Conservation (phyloP, 2,888 invertebrate species). For the Cephus sareptanus region DNA sequence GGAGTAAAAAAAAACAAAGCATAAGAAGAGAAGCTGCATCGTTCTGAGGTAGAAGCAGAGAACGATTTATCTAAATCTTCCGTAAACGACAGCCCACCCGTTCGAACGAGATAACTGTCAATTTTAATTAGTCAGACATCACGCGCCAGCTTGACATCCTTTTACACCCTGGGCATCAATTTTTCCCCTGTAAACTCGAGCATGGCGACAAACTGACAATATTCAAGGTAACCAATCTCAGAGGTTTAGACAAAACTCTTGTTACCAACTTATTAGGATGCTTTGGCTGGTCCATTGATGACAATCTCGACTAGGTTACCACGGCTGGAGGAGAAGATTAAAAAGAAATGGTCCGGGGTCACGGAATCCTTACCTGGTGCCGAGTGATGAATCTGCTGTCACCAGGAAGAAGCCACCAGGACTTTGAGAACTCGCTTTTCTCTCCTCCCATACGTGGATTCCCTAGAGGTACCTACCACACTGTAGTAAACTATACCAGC, state of each 20-base stretch:
- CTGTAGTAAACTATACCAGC: neutral
- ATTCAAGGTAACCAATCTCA: neutral
- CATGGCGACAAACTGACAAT: neutral
- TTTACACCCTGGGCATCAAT: neutral
- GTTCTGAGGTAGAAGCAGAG: slow-evolving; percentile 6
- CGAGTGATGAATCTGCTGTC: slow-evolving; percentile 21
- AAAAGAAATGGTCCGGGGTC: slow-evolving; percentile 10
- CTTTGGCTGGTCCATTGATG: neutral
- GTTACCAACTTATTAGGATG: neutral
- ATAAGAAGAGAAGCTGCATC: slow-evolving; percentile 3
- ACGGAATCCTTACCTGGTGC: neutral
- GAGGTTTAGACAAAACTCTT: neutral
- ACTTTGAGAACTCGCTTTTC: slow-evolving; percentile 4
- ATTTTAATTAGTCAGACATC: slow-evolving; percentile 25
- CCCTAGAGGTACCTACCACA: neutral
- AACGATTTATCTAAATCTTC: slow-evolving; percentile 30
- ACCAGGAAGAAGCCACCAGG: neutral
- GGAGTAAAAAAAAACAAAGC: neutral
- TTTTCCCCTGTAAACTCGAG: neutral
- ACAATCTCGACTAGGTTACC: neutral
- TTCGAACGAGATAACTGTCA: slow-evolving; percentile 23
- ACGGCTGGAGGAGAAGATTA: neutral
- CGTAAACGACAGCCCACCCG: slow-evolving; percentile 24
- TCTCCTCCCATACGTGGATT: neutral
- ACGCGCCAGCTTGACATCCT: slow-evolving; percentile 9